phyloP scores from a whole-genome alignment of 2,113 vertebrate genomes.

The Xenotilapia longispinis region DNA sequence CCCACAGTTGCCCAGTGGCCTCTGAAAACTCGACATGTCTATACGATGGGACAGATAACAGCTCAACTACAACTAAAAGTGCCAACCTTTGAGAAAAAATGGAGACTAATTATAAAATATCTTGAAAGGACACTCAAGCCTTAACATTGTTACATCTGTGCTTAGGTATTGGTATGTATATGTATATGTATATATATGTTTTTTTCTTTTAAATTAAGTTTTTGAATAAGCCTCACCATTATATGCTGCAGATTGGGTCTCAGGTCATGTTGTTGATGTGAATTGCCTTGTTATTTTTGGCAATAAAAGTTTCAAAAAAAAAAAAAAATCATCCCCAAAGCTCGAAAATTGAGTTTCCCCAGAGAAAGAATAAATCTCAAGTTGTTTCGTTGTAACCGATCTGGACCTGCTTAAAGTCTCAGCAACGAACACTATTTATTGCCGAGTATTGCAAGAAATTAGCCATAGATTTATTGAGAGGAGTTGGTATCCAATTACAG shows the following conservation, averaged over 20 bases:
- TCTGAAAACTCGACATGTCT: no score
- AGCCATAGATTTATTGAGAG: slow-evolving; percentile 23
- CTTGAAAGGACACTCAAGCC: no score
- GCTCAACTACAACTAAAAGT: no score
- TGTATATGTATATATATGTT: no score
- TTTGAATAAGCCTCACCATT: background rate
- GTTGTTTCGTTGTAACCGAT: background rate
- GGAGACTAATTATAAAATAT: no score
- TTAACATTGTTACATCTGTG: no score
- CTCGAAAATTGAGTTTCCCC: background rate
- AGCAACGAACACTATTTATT: slow-evolving; percentile 1
- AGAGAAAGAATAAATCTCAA: background rate
- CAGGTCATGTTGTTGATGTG: background rate
- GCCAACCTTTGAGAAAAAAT: no score
- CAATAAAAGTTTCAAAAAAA: no score
- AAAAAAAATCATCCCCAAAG: background rate
- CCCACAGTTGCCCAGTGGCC: no score
- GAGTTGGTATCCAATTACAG: slow-evolving; percentile 23
- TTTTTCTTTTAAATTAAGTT: background rate
- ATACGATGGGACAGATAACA: no score
- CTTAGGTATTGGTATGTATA: no score
- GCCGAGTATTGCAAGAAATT: background rate
- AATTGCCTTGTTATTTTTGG: no score
- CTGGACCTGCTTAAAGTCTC: background rate
- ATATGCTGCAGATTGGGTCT: background rate